Evolutionary conservation across 2,888 invertebrate species (phyloP), one percentile per base, ranked within the genome.

Genomic region (Drosophila mimica): DNA sequence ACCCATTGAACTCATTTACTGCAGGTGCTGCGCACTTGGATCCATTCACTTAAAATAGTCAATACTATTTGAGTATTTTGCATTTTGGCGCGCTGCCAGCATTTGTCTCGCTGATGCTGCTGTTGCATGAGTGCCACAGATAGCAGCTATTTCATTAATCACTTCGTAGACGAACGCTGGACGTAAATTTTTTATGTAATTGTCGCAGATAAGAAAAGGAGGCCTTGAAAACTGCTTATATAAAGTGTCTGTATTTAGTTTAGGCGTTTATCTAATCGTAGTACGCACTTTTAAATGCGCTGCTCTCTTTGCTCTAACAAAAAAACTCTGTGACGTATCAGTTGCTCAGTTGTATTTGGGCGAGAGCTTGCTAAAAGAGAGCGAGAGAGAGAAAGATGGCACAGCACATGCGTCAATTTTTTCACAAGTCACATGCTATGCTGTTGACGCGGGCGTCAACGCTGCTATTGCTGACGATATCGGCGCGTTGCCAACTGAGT

Each of bases 161-260:
- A 11, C n/a, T 30, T 34, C 30, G 38, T 51, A 13, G 33, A 25
- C 7, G 11, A 30, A 17, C 56, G 58, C 36, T 51, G 49, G 36
- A 51, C 30, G 1, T 54, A 34, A 3, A 61, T 36, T 46, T 64
- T 88, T 85, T 86, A 85, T 87, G 77, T 89, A 85, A 85, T 81
- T 71, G 51, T 59, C 60, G 36, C 51, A 69, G 89, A 83, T 88
- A 74, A 69, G 89, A 83, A 86, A 76, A 67, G 56, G 33, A 73
- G 82, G 75, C 89, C 89, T 89, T 84, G 87, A 84, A 79, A 78
- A 65, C 48, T 33, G 48, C 79, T 86, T 86, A 86, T 72, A 87
- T 88, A 88, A 74, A 88, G 74, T 62, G 61, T 52, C 52, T 66
- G 54, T 80, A 76, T 71, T 46, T 64, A 65, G 67, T 73, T 64